Percentiles rank a stretch among this genome's conserved stretches.
phyloP scores from a whole-genome alignment of 1,140 invertebrate genomes.

The Augochlora pura region DNA sequence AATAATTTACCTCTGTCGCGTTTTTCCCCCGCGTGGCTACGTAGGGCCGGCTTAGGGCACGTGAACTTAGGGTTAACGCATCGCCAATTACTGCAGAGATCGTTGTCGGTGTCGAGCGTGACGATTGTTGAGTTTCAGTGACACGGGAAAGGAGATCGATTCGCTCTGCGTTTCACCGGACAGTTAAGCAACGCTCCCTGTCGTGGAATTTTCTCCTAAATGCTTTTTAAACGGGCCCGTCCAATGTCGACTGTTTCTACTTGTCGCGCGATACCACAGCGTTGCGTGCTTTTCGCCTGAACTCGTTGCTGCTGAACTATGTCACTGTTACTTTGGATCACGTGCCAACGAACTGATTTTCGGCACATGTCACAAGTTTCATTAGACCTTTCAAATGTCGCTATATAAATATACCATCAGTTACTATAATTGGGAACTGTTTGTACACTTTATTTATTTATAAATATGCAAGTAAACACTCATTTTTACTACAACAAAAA shows the following conservation, averaged over 20 bases:
- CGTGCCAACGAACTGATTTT: no score
- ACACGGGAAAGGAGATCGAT: neutral
- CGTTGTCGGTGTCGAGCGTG: conserved; percentile 23
- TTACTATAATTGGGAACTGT: no score
- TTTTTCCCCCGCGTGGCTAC: neutral
- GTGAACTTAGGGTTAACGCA: neutral
- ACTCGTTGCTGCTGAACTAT: no score
- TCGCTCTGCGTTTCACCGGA: neutral
- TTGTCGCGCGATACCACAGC: neutral
- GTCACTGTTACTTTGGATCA: no score
- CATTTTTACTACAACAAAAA: no score
- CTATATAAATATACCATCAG: no score
- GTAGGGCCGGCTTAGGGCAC: neutral
- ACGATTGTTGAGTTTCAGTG: neutral
- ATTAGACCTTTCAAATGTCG: no score
- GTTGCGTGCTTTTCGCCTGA: no score
- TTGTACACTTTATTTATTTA: no score
- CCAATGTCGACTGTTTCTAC: neutral
- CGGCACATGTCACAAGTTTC: no score
- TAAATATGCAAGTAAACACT: no score
- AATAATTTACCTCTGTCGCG: conserved; percentile 32
- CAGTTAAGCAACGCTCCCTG: neutral
- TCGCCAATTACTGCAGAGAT: conserved; percentile 13
- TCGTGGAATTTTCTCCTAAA: neutral
- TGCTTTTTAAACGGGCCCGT: neutral